phyloP scores from a whole-genome alignment of 2,888 invertebrate species.

The Mesorhabditis sp. region DNA sequence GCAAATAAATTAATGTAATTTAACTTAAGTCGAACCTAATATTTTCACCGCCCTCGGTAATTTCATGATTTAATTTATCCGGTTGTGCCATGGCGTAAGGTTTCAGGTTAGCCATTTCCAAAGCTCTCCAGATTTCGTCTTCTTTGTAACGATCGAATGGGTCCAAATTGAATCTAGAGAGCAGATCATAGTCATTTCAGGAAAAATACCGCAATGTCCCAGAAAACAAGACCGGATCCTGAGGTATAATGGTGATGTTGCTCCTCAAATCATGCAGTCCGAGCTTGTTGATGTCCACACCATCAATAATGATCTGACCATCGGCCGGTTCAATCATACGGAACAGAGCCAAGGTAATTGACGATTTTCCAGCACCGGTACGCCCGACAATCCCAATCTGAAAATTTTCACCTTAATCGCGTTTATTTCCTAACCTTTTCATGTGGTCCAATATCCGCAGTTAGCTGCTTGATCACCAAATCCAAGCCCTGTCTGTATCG shows the following conservation, averaged over 20 bases:
- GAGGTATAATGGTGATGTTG: slow-evolving; percentile 75
- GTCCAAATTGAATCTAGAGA: slow-evolving; percentile 84
- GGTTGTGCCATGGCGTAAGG: slow-evolving; percentile 70
- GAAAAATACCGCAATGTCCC: slow-evolving; percentile 35
- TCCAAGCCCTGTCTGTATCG: slow-evolving; percentile 74
- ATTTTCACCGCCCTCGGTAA: slow-evolving; percentile 88
- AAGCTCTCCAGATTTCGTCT: slow-evolving; percentile 79
- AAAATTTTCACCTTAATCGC: background rate
- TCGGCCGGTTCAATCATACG: slow-evolving; percentile 55
- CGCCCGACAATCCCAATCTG: background rate
- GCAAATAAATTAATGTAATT: background rate
- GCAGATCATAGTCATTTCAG: no score
- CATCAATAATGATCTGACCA: slow-evolving; percentile 55
- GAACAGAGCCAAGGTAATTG: slow-evolving; percentile 56
- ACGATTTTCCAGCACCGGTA: slow-evolving; percentile 46
- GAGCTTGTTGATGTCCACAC: slow-evolving; percentile 67
- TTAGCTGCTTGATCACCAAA: slow-evolving; percentile 64
- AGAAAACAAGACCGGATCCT: slow-evolving; percentile 60
- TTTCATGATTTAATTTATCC: slow-evolving; percentile 76
- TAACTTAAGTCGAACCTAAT: slow-evolving; percentile 57
- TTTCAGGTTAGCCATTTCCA: slow-evolving; percentile 85
- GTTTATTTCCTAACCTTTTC: slow-evolving; percentile 62
- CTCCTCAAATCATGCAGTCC: slow-evolving; percentile 82
- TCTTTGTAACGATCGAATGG: slow-evolving; percentile 78
- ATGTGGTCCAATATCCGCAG: slow-evolving; percentile 64